A percentile compares a stretch with the other conserved stretches of the same genome.
These are phyloP conservation scores for Avahi laniger DNA, from an alignment of 2,797 vertebrate genomes.

Conservation along the genomic window DNA sequence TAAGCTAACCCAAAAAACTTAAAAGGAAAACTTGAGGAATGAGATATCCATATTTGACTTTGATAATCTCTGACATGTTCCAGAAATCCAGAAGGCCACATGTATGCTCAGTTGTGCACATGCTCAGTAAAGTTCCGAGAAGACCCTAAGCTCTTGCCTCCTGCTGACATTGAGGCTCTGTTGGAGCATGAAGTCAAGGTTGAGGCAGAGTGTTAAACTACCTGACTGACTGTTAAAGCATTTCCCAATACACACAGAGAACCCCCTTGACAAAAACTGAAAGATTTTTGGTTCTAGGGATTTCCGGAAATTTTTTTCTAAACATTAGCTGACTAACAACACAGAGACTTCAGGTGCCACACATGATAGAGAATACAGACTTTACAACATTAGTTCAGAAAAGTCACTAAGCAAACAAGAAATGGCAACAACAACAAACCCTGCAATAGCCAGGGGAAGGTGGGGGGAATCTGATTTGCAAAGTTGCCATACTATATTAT, in stretches of 20 bases:
- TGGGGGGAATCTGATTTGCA: no score
- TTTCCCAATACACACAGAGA: not conserved
- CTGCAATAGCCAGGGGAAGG: no score
- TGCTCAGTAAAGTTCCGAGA: not conserved
- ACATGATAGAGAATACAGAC: not conserved
- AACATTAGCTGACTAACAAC: not conserved
- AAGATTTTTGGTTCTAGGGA: not conserved
- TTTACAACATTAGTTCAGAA: no score
- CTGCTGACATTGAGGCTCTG: not conserved
- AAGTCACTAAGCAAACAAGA: no score
- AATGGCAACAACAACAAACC: not conserved
- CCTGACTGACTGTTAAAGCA: not conserved
- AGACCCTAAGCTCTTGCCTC: no score
- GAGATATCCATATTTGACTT: not conserved
- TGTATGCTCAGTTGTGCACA: not conserved
- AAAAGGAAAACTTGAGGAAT: no score
- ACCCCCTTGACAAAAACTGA: not conserved
- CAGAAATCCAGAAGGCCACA: not conserved
- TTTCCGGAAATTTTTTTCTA: not conserved
- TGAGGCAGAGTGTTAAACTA: not conserved
- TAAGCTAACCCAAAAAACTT: no score
- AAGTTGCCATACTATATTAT: no score
- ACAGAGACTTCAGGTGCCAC: not conserved
- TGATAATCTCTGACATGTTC: not conserved
- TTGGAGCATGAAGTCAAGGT: no score